phyloP scores from a whole-genome alignment of 2,797 vertebrate genomes.

The Chrysocyon brachyurus region DNA sequence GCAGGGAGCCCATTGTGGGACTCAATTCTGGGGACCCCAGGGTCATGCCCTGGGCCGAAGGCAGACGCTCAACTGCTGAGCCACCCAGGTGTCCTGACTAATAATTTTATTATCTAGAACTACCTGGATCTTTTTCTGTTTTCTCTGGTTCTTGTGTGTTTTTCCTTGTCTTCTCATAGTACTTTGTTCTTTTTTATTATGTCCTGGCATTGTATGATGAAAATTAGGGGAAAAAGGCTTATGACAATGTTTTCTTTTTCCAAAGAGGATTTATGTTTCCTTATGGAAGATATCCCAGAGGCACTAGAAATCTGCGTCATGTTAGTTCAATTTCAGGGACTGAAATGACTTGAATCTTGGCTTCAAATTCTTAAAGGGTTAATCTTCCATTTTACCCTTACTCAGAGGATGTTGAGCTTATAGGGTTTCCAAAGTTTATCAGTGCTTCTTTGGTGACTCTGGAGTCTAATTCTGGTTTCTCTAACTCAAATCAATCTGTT shows the following conservation, averaged over 20 bases:
- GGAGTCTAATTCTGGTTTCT: neutral
- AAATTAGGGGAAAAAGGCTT: neutral
- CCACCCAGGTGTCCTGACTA: neutral
- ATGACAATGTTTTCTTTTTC: neutral
- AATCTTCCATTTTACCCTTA: neutral
- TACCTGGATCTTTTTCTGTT: neutral
- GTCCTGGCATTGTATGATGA: neutral
- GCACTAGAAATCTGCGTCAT: neutral
- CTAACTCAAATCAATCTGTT: neutral
- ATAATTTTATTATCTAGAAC: constrained; percentile 1
- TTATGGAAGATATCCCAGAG: neutral
- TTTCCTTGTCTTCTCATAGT: neutral
- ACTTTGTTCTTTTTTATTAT: neutral
- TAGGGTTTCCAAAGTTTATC: neutral
- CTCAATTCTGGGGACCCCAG: no score
- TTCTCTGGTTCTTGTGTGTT: neutral
- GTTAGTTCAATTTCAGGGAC: neutral
- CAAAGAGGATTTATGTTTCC: neutral
- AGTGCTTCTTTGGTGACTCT: neutral
- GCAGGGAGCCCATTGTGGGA: no score
- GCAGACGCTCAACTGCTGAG: no score
- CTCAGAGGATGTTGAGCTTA: neutral
- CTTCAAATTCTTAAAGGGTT: neutral
- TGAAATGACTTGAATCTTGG: neutral
- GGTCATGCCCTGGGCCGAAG: no score